Conservation (phyloP, 2,888 invertebrate genomes). For the Himalopsyche tibetana region DNA sequence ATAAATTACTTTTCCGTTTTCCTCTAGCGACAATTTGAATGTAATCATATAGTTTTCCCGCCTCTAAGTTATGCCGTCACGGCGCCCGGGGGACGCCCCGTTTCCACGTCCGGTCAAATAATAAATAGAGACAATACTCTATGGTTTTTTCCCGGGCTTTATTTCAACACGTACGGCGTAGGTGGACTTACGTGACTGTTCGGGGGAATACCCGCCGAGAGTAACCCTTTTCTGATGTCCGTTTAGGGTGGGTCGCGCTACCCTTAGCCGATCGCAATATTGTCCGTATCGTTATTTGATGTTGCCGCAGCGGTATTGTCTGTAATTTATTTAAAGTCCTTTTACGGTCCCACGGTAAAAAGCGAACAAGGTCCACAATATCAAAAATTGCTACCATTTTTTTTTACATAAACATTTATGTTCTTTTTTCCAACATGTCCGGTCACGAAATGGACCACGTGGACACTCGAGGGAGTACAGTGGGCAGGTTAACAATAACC, state of each 20-base stretch:
- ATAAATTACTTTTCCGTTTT: slow-evolving; percentile 24
- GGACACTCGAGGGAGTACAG: too few species aligned
- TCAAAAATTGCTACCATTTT: slow-evolving; percentile 31
- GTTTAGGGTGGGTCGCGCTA: slow-evolving; percentile 35
- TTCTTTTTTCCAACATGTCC: too few species aligned
- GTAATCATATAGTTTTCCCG: slow-evolving; percentile 53
- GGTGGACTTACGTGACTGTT: slow-evolving; percentile 40
- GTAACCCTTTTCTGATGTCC: slow-evolving; percentile 42
- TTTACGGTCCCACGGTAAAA: slow-evolving; percentile 26
- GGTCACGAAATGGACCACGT: too few species aligned
- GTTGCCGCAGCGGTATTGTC: slow-evolving; percentile 40
- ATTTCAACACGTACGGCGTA: slow-evolving; percentile 34
- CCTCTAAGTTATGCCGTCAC: slow-evolving; percentile 41
- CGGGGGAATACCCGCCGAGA: slow-evolving; percentile 28
- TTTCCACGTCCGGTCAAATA: slow-evolving; percentile 46
- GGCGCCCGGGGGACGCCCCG: slow-evolving; percentile 35
- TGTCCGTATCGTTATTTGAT: slow-evolving; percentile 42
- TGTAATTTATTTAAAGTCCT: slow-evolving; percentile 41
- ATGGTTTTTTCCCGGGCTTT: slow-evolving; percentile 26
- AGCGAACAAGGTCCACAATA: neutral
- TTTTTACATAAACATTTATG: neutral
- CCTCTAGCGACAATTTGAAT: slow-evolving; percentile 51
- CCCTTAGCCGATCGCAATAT: slow-evolving; percentile 38
- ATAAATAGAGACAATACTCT: slow-evolving; percentile 47
- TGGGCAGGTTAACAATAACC: too few species aligned